Evolutionary conservation across 2,797 vertebrate genomes (phyloP).

Genomic region (Helicolenus hilgendorfi): DNA sequence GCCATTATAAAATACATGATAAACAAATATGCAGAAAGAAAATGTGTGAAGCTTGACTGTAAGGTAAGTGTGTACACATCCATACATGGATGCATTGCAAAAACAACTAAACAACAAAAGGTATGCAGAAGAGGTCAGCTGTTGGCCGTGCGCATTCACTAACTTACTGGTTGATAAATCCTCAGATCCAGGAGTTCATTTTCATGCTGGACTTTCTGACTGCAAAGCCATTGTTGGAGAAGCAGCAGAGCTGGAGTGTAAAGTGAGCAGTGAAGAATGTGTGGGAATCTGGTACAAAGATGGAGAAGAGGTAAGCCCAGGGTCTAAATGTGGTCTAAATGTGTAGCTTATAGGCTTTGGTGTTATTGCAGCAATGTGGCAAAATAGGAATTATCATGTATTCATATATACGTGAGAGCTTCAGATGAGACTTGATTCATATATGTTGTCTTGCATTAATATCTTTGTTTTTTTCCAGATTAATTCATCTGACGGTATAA

Average conservation of each 20-base stretch:
- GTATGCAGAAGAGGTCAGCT: not conserved
- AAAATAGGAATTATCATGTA: not conserved
- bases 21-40: constrained; percentile 6
- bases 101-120: not conserved
- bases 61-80: constrained; percentile 69
- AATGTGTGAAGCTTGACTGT: not conserved
- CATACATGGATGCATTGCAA: constrained; percentile 31
- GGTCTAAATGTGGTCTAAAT: not conserved
- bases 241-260: constrained; percentile 90
- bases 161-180: constrained; percentile 63
- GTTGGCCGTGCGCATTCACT: not conserved
- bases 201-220: constrained; percentile 91
- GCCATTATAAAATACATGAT: constrained; percentile 51
- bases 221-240: constrained; percentile 89
- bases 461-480: constrained; percentile 62
- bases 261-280: constrained; percentile 89
- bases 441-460: not conserved
- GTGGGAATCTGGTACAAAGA: constrained; percentile 94
- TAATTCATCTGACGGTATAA: constrained; percentile 84
- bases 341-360: not conserved
- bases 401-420: not conserved
- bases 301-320: constrained; percentile 90
- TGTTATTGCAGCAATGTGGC: not conserved
- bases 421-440: not conserved
- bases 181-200: constrained; percentile 89